Percentiles rank a stretch among this genome's conserved stretches.
Evolutionary conservation across 2,797 vertebrate species (phyloP).

Genomic region (Spinus pinus): DNA sequence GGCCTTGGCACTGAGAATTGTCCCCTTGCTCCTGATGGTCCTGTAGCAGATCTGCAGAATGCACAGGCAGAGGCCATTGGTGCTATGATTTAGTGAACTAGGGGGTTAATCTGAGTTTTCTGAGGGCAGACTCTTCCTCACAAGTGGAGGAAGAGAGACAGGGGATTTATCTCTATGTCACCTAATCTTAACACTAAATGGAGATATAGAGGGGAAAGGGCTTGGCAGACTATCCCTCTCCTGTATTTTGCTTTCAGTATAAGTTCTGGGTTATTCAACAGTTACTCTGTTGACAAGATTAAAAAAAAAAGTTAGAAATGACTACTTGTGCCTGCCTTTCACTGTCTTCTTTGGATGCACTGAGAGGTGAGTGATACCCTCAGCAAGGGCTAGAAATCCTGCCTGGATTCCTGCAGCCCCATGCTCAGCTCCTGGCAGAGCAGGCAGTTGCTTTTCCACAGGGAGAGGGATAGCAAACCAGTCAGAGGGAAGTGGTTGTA

Average conservation of each 20-base stretch:
- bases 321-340: background rate
- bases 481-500: background rate
- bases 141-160: background rate
- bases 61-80: accelerated
- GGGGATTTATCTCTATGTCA: background rate
- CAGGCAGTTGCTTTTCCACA: background rate
- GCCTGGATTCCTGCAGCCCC: background rate
- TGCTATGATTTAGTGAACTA: background rate
- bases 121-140: background rate
- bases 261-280: background rate
- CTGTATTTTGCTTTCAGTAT: background rate
- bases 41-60: background rate
- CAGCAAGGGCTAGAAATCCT: background rate
- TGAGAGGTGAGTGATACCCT: background rate
- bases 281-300: background rate
- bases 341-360: background rate
- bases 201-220: background rate
- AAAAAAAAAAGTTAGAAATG: background rate
- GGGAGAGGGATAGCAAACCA: background rate
- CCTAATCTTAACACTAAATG: background rate
- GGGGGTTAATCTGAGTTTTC: background rate
- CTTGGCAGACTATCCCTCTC: accelerated
- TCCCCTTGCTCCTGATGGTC: background rate
- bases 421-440: background rate
- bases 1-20: background rate